A percentile compares a stretch with the other conserved stretches of the same genome.
phyloP scores from a whole-genome alignment of 2,113 vertebrate species.

The Prionailurus bengalensis region DNA sequence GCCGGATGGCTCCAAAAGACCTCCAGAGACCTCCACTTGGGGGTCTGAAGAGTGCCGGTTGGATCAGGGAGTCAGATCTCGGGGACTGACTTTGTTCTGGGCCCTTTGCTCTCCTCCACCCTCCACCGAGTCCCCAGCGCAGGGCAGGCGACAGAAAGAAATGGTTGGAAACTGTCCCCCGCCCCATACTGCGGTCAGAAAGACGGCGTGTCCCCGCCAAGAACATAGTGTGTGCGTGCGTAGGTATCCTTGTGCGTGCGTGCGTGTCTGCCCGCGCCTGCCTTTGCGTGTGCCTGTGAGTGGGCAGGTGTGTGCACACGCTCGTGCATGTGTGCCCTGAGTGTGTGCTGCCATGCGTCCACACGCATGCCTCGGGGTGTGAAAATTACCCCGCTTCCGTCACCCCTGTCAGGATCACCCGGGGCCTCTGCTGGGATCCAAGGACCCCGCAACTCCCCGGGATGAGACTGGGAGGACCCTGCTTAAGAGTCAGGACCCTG shows the following conservation, averaged over 20 bases:
- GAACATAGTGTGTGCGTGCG: neutral
- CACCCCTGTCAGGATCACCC: neutral
- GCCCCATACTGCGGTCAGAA: accelerated
- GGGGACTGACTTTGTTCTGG: neutral
- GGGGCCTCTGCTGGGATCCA: neutral
- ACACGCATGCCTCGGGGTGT: accelerated
- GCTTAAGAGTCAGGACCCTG: neutral
- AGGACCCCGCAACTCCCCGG: neutral
- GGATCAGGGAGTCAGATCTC: neutral
- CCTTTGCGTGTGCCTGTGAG: neutral
- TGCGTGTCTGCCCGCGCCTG: neutral
- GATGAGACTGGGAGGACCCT: neutral
- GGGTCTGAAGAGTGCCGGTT: neutral
- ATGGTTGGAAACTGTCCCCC: too few species aligned
- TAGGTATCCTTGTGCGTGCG: accelerated
- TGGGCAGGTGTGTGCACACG: neutral
- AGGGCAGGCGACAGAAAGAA: neutral
- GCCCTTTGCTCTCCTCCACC: neutral
- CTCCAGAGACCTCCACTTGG: too few species aligned
- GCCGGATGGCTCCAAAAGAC: neutral
- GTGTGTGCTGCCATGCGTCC: neutral
- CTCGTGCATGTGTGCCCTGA: neutral
- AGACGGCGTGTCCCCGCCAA: neutral
- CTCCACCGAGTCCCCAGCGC: neutral
- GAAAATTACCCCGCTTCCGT: neutral